A percentile compares a stretch with the other conserved stretches of the same genome.
These are phyloP conservation scores for Andricus grossulariae DNA, from an alignment of 1,140 invertebrate species.

Conservation along the genomic window DNA sequence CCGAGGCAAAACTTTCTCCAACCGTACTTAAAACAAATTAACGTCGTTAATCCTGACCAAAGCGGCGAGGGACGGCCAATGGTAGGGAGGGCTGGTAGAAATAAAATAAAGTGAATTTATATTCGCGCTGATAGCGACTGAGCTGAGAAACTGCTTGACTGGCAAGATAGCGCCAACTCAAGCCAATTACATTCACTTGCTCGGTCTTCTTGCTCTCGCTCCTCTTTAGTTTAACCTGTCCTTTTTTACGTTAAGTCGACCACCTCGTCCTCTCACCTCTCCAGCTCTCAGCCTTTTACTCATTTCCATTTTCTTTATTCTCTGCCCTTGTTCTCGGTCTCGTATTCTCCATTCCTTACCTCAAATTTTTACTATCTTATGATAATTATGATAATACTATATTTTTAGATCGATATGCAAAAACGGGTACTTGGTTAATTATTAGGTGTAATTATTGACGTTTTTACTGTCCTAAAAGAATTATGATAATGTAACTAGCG, in stretches of 20 bases:
- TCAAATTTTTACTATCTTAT: constrained; percentile 6
- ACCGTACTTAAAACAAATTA: constrained; percentile 66
- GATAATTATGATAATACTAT: too few species aligned
- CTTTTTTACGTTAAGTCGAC: constrained; percentile 9
- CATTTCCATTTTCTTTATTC: constrained; percentile 28
- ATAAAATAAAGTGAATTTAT: constrained; percentile 62
- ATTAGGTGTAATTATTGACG: too few species aligned
- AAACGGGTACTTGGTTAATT: too few species aligned
- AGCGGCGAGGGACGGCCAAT: constrained; percentile 32
- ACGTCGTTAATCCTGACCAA: constrained; percentile 60
- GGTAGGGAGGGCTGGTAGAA: constrained; percentile 41
- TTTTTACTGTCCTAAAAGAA: too few species aligned
- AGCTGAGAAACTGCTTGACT: constrained; percentile 70
- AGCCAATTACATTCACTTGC: constrained; percentile 73
- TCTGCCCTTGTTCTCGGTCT: background rate
- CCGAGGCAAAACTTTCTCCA: constrained; percentile 50
- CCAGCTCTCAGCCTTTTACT: constrained; percentile 19
- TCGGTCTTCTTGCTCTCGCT: constrained; percentile 38
- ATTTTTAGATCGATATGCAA: too few species aligned
- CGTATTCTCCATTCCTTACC: background rate
- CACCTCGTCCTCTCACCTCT: constrained; percentile 5
- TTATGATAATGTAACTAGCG: too few species aligned
- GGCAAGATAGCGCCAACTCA: constrained; percentile 66
- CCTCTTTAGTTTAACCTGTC: constrained; percentile 22
- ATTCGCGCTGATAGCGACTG: constrained; percentile 69